Conservation (phyloP, 2,113 vertebrate genomes). For the Plecotus auritus region DNA sequence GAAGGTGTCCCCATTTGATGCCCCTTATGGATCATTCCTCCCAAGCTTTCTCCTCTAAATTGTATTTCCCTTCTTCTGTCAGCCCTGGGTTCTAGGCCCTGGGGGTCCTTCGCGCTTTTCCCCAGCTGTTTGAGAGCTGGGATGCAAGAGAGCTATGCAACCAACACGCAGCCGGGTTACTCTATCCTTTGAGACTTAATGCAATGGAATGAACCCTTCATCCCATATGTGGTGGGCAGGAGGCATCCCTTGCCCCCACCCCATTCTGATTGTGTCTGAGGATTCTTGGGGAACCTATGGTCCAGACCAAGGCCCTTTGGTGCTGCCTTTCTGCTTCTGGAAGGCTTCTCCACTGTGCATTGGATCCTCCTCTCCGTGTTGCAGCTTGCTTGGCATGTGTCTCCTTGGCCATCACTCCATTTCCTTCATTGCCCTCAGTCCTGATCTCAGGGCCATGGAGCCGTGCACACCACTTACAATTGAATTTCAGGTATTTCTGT, state of each 20-base stretch:
- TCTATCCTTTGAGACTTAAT: background rate
- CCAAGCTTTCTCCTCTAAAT: background rate
- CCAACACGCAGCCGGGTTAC: background rate
- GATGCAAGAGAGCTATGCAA: background rate
- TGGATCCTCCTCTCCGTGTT: background rate
- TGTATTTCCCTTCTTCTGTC: background rate
- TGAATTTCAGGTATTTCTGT: background rate
- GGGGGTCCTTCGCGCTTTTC: background rate
- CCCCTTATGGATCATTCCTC: background rate
- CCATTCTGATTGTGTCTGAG: background rate
- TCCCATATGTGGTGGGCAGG: background rate
- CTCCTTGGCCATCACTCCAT: background rate
- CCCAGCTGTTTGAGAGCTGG: background rate
- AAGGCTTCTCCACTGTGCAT: background rate
- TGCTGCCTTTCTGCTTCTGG: background rate
- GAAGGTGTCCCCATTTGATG: background rate
- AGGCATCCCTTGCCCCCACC: background rate
- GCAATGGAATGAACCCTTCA: background rate
- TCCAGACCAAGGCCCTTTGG: background rate
- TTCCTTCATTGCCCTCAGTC: background rate
- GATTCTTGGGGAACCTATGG: background rate
- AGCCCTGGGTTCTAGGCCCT: background rate
- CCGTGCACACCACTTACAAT: background rate
- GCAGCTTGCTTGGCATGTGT: background rate
- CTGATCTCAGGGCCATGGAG: background rate